Evolutionary conservation across 2,797 vertebrate species (phyloP).

Genomic region (Danio tinwini): DNA sequence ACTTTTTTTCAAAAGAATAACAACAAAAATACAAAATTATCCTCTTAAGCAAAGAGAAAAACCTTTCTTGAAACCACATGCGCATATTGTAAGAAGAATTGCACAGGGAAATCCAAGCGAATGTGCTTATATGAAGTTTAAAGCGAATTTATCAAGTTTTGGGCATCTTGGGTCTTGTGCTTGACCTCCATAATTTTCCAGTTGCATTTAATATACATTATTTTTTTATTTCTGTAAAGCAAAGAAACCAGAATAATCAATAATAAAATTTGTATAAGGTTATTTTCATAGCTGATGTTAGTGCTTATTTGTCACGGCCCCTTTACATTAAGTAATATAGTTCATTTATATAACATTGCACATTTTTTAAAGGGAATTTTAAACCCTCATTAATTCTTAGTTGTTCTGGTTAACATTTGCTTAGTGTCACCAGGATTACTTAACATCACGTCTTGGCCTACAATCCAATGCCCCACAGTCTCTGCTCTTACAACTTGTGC

Average conservation of each 20-base stretch:
- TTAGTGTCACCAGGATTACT: slow-evolving; percentile 48
- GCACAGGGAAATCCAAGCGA: too few relatives aligned
- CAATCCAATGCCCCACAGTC: slow-evolving; percentile 3
- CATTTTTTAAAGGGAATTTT: neutral
- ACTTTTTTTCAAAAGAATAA: too few relatives aligned
- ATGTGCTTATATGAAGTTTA: too few relatives aligned
- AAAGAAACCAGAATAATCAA: neutral
- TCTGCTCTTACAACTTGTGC: slow-evolving; percentile 33
- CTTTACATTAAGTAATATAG: neutral
- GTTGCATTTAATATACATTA: neutral
- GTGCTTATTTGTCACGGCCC: too few relatives aligned
- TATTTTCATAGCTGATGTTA: neutral
- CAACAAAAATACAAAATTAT: too few relatives aligned
- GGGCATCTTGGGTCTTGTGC: too few relatives aligned
- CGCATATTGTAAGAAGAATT: too few relatives aligned
- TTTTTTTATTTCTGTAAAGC: neutral
- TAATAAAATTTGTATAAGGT: neutral
- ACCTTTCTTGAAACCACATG: too few relatives aligned
- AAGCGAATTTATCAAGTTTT: too few relatives aligned
- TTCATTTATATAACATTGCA: neutral
- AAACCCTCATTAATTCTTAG: slow-evolving; percentile 3
- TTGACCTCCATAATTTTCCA: neutral
- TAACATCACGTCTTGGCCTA: neutral
- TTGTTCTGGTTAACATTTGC: slow-evolving; percentile 19
- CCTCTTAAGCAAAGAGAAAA: too few relatives aligned